Conservation (phyloP, 30 jellyfish, hydroid and myxozoan species). For the Rhopilema esculentum region DNA sequence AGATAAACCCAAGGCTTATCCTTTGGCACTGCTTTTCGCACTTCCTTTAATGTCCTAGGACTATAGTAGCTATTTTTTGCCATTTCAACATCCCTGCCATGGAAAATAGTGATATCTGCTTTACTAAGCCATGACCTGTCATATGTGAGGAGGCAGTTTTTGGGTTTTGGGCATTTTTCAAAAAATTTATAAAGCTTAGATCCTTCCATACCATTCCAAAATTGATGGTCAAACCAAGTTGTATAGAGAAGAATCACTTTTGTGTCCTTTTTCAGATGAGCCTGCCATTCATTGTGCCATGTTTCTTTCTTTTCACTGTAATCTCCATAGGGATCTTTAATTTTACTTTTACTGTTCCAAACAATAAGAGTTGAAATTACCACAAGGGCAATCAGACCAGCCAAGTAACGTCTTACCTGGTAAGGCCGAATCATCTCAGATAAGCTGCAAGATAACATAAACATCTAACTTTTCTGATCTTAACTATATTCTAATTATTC, state of each 20-base stretch:
- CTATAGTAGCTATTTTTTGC: constrained; percentile 32
- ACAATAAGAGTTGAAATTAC: background rate
- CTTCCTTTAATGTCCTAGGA: constrained; percentile 37
- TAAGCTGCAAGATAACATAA: background rate
- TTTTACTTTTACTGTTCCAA: background rate
- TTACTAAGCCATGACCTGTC: constrained; percentile 55
- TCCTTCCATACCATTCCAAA: constrained; percentile 69
- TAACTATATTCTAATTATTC: background rate
- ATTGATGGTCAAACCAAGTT: constrained; percentile 55
- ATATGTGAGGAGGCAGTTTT: constrained; percentile 79
- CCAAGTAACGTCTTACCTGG: background rate
- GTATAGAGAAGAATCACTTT: constrained; percentile 81
- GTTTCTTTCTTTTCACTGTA: background rate
- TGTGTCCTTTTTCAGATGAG: constrained; percentile 11
- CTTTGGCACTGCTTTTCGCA: constrained; percentile 45
- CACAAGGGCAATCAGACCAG: background rate
- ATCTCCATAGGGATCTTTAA: background rate
- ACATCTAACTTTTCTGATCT: no score
- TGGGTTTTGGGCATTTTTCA: constrained; percentile 46
- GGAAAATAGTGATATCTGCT: constrained; percentile 86
- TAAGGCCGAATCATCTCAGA: background rate
- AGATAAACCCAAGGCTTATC: constrained; percentile 90
- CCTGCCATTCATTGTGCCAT: constrained; percentile 44
- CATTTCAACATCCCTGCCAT: constrained; percentile 75
- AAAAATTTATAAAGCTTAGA: constrained; percentile 43